These are phyloP conservation scores for Aurelia aurita complex sp. Pacific DNA, from an alignment of 30 jellyfish, hydroid and myxozoan genomes.

Conservation along the genomic window DNA sequence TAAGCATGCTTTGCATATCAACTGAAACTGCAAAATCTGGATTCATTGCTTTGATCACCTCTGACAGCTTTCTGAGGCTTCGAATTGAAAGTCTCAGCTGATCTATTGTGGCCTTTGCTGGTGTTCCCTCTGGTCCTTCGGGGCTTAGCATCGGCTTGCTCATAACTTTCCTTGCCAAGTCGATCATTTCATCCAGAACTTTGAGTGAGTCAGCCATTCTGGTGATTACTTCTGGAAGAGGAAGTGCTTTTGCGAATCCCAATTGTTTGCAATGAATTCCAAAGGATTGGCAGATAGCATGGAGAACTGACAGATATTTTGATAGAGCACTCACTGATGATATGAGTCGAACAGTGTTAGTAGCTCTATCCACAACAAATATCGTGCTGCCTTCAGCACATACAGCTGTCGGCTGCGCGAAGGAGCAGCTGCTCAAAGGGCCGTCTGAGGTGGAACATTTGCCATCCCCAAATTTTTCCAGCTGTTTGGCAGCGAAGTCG, in stretches of 20 bases:
- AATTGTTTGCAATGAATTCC: background rate
- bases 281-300: background rate
- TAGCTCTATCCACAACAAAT: too few relatives aligned
- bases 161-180: conserved; percentile 30
- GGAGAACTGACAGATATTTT: too few relatives aligned
- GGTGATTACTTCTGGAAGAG: conserved; percentile 5
- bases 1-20: conserved; percentile 32
- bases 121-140: conserved; percentile 40
- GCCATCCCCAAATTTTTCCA: too few relatives aligned
- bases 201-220: conserved; percentile 30
- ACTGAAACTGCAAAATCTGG: conserved; percentile 24
- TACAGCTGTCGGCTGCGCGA: too few relatives aligned
- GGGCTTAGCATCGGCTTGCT: conserved; percentile 25
- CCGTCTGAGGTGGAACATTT: too few relatives aligned
- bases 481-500: too few relatives aligned
- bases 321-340: too few relatives aligned
- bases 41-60: conserved; percentile 3
- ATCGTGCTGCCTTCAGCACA: too few relatives aligned
- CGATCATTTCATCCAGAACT: conserved; percentile 21
- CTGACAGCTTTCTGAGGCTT: conserved; percentile 31
- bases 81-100: conserved; percentile 30
- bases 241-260: background rate
- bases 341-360: too few relatives aligned
- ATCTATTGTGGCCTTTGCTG: conserved; percentile 37
- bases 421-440: too few relatives aligned